A percentile compares a stretch with the other conserved stretches of the same genome.
Conservation (phyloP, 23 tunicate genomes). For the Ascidia mentula region DNA sequence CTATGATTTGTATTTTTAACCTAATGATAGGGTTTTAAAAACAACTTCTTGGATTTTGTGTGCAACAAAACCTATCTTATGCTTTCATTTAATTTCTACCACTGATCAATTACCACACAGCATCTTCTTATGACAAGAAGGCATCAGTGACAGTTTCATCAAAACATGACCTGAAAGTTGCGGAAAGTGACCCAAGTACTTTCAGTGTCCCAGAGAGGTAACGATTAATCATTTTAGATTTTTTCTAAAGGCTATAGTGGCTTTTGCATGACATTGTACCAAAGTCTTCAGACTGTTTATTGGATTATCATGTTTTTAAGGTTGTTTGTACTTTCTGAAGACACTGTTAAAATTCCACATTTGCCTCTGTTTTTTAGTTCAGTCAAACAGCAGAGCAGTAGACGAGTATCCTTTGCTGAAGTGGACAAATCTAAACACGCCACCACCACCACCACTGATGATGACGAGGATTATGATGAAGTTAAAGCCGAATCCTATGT, state of each 20-base stretch:
- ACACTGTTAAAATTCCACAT: no score
- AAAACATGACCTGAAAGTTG: neutral
- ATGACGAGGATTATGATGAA: slow-evolving; percentile 19
- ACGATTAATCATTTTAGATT: neutral
- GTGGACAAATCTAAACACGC: slow-evolving; percentile 8
- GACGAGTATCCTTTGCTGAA: slow-evolving; percentile 34
- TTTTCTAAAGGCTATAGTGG: no score
- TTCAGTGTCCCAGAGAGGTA: neutral
- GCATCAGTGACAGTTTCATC: neutral
- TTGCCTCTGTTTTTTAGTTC: slow-evolving; percentile 25
- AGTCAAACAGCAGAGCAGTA: neutral
- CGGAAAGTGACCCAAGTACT: neutral
- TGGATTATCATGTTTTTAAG: no score
- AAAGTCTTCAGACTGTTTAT: no score
- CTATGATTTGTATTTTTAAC: no score
- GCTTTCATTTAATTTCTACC: no score
- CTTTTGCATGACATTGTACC: no score
- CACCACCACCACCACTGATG: slow-evolving; percentile 22
- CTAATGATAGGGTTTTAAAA: no score
- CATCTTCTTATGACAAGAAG: neutral
- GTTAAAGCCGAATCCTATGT: neutral
- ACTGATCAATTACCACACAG: no score
- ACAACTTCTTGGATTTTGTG: no score
- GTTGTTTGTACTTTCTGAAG: no score
- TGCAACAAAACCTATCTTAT: no score